A percentile compares a stretch with the other conserved stretches of the same genome.
phyloP scores from a whole-genome alignment of 1,140 invertebrate species.

The Galleria mellonella region DNA sequence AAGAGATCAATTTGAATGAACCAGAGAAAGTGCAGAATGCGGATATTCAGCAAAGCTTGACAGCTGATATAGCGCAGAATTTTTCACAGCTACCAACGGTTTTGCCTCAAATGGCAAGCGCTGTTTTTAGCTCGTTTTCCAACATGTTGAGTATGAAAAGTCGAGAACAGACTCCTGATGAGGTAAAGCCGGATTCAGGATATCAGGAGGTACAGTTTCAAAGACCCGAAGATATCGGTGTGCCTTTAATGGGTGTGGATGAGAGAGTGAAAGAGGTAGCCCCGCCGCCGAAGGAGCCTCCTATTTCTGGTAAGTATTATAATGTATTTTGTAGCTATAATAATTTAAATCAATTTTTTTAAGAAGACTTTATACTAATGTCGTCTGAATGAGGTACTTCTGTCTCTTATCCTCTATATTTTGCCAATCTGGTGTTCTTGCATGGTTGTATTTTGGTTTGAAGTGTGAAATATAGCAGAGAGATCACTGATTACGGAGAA shows the following conservation, averaged over 20 bases:
- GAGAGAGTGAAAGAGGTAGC: conserved; percentile 25
- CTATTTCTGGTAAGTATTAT: conserved; percentile 36
- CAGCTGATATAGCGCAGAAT: conserved; percentile 73
- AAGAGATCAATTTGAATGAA: conserved; percentile 65
- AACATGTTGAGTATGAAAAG: conserved; percentile 65
- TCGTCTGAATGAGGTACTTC: too few species aligned
- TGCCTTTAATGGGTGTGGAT: conserved; percentile 22
- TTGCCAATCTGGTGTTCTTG: not conserved
- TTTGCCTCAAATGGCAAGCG: conserved; percentile 74
- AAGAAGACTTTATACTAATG: too few species aligned
- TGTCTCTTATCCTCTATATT: too few species aligned
- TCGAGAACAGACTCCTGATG: conserved; percentile 46
- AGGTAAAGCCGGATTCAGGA: conserved; percentile 2
- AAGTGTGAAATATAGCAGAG: too few species aligned
- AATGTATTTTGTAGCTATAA: too few species aligned
- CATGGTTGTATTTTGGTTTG: not conserved
- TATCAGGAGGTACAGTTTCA: conserved; percentile 8
- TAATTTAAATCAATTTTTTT: too few species aligned
- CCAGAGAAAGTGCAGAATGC: conserved; percentile 30
- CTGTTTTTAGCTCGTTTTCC: conserved; percentile 76
- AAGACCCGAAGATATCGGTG: conserved; percentile 4
- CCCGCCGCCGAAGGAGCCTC: conserved; percentile 41
- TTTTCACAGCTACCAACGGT: conserved; percentile 74
- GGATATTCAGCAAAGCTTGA: conserved; percentile 63
- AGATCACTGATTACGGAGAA: too few species aligned